Evolutionary conservation across 1,140 invertebrate species (phyloP).

Genomic region (Eubasilissa regina): DNA sequence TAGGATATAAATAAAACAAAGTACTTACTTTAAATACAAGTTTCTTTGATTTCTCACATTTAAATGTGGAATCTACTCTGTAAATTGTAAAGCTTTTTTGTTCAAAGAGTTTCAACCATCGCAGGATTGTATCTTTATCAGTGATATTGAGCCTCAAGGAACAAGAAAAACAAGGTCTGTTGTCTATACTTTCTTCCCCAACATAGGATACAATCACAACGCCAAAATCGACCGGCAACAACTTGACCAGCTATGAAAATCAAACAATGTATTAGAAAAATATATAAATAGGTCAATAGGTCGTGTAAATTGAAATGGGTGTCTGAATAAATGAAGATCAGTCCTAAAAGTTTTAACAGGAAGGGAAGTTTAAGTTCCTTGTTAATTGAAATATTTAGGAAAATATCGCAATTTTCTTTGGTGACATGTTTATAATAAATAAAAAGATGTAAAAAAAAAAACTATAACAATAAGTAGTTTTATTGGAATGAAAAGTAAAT

Average conservation of each 20-base stretch:
- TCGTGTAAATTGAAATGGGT: too few species aligned
- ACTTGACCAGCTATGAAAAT: constrained; percentile 14
- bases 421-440: too few species aligned
- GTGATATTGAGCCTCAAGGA: constrained; percentile 28
- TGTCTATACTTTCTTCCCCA: constrained; percentile 25
- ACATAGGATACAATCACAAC: constrained; percentile 35
- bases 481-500: too few species aligned
- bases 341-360: too few species aligned
- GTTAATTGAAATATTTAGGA: too few species aligned
- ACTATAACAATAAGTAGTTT: too few species aligned
- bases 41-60: constrained; percentile 39
- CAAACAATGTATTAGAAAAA: background rate
- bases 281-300: too few species aligned
- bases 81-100: constrained; percentile 36
- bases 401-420: too few species aligned
- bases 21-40: constrained; percentile 36
- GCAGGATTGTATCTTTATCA: constrained; percentile 31
- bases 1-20: background rate
- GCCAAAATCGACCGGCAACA: constrained; percentile 32
- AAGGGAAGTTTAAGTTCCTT: too few species aligned
- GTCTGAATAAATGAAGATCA: too few species aligned
- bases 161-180: constrained; percentile 30
- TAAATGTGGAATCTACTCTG: constrained; percentile 34
- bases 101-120: constrained; percentile 36
- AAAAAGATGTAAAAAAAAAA: too few species aligned